These are phyloP conservation scores for Blennius ocellaris DNA, from an alignment of 2,113 vertebrate genomes.

Conservation along the genomic window DNA sequence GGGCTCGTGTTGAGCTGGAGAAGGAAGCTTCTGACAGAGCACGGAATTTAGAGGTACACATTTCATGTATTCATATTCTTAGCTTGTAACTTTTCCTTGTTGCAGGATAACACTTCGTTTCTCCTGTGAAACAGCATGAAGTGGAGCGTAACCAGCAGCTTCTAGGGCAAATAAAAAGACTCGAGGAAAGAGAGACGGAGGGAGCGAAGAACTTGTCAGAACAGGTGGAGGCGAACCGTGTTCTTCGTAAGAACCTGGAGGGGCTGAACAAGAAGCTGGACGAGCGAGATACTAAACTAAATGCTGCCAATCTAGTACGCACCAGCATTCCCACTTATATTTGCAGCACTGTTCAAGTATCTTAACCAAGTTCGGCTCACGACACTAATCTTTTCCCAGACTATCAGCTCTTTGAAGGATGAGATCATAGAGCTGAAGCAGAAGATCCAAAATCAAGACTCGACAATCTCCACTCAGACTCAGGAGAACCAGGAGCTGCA, in stretches of 20 bases:
- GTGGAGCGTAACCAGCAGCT: conserved; percentile 92
- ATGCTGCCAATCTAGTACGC: conserved; percentile 87
- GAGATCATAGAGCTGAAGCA: conserved; percentile 90
- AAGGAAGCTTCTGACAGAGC: conserved; percentile 88
- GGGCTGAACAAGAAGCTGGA: conserved; percentile 85
- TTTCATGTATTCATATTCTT: too few relatives aligned
- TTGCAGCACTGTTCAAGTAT: conserved; percentile 2
- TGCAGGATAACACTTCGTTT: background rate
- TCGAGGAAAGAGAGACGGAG: conserved; percentile 87
- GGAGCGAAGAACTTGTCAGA: conserved; percentile 83
- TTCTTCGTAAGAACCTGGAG: conserved; percentile 85
- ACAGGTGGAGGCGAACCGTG: conserved; percentile 84
- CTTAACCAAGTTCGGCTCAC: background rate
- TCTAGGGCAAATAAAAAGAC: conserved; percentile 85
- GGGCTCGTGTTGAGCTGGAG: conserved; percentile 94
- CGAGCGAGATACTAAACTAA: conserved; percentile 86
- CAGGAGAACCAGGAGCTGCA: conserved; percentile 90
- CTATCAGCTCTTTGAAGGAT: conserved; percentile 85
- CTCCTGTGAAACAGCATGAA: conserved; percentile 83
- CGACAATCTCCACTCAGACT: conserved; percentile 83
- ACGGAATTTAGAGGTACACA: conserved; percentile 89
- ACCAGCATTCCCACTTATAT: background rate
- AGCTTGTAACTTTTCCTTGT: too few relatives aligned
- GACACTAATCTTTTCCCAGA: conserved; percentile 70
- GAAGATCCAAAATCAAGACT: conserved; percentile 89